These are phyloP conservation scores for Hepsetus odoe DNA, from an alignment of 2,113 vertebrate genomes.

Conservation along the genomic window DNA sequence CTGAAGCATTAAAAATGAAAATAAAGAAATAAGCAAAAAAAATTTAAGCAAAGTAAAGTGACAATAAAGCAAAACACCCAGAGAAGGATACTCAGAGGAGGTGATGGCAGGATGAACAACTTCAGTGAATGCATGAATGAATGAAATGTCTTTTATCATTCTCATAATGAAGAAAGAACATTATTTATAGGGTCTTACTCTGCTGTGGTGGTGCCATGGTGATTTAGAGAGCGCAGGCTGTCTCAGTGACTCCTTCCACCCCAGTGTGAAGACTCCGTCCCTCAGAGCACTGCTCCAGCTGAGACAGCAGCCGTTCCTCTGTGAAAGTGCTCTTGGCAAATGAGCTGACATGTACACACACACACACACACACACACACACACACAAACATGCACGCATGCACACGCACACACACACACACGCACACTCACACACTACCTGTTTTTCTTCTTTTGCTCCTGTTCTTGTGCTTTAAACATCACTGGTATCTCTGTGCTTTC, in stretches of 20 bases:
- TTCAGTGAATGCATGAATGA: too few relatives aligned
- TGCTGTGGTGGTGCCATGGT: constrained; percentile 38
- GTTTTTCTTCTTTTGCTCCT: constrained; percentile 1
- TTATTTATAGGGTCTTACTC: constrained; percentile 38
- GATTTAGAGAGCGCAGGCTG: not conserved
- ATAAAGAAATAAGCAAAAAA: not conserved
- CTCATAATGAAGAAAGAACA: not conserved
- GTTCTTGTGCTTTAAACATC: constrained; percentile 20
- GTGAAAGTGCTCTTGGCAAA: constrained; percentile 5
- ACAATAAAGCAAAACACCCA: not conserved
- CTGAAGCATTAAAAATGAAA: not conserved
- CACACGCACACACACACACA: too few relatives aligned
- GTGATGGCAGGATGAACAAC: too few relatives aligned
- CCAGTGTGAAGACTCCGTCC: constrained; percentile 15
- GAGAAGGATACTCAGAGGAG: not conserved
- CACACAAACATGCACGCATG: too few relatives aligned
- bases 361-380: too few relatives aligned
- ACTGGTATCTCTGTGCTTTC: not conserved
- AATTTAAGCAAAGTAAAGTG: not conserved
- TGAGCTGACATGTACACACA: constrained; percentile 25
- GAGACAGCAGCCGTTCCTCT: constrained; percentile 36
- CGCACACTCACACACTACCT: constrained; percentile 22
- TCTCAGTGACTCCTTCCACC: constrained; percentile 31
- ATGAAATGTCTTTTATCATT: not conserved
- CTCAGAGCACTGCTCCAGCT: constrained; percentile 23